These are phyloP conservation scores for Trichonephila clavata DNA, from an alignment of 1,140 invertebrate genomes.

Conservation along the genomic window DNA sequence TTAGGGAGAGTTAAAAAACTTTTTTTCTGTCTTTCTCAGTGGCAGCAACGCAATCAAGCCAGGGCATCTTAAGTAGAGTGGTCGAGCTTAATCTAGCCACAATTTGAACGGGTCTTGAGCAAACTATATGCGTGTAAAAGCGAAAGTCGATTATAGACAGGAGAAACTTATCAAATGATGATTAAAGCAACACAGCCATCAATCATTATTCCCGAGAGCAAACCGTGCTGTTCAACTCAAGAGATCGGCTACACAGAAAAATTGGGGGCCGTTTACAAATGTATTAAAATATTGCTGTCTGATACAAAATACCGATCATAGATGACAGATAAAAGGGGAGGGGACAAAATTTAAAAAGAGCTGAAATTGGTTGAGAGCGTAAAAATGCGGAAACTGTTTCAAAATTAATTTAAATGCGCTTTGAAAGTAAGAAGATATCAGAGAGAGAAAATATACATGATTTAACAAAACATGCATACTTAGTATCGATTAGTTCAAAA, in stretches of 20 bases:
- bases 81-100: slow-evolving; percentile 46
- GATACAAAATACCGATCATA: too few species aligned
- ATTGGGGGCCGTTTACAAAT: not conserved
- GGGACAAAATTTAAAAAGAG: too few species aligned
- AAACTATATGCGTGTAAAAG: slow-evolving; percentile 58
- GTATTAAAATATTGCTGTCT: too few species aligned
- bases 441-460: too few species aligned
- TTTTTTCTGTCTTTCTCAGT: not conserved
- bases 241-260: not conserved
- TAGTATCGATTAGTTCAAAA: too few species aligned
- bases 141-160: slow-evolving; percentile 65
- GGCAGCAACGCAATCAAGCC: slow-evolving; percentile 42
- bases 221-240: not conserved
- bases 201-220: slow-evolving; percentile 51
- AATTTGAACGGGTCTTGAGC: slow-evolving; percentile 58
- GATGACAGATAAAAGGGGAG: too few species aligned
- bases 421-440: too few species aligned
- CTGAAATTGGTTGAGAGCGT: too few species aligned
- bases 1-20: not conserved
- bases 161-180: slow-evolving; percentile 68
- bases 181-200: slow-evolving; percentile 71
- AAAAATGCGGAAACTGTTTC: too few species aligned
- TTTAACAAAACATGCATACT: too few species aligned
- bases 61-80: not conserved
- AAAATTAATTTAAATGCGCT: too few species aligned